These are phyloP conservation scores for Acromyrmex charruanus DNA, from an alignment of 1,140 invertebrate species.

Conservation along the genomic window DNA sequence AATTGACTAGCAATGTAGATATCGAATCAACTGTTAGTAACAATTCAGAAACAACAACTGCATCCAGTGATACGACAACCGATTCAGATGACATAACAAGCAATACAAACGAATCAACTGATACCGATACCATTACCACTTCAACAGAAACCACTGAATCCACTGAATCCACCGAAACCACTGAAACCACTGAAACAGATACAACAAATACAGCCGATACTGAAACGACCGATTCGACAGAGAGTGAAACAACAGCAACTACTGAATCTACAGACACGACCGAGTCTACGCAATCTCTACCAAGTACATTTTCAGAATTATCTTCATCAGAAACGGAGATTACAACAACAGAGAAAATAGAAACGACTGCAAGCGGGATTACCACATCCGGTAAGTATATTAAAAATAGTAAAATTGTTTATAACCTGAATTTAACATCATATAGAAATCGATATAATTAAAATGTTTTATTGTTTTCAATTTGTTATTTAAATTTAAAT, in stretches of 20 bases:
- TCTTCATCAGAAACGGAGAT: slow-evolving; percentile 70
- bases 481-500: slow-evolving; percentile 5
- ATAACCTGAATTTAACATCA: slow-evolving; percentile 3
- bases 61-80: slow-evolving; percentile 5
- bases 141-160: slow-evolving; percentile 60
- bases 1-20: slow-evolving; percentile 30
- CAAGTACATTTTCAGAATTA: slow-evolving; percentile 39
- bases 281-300: slow-evolving; percentile 67
- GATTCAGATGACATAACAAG: slow-evolving; percentile 10
- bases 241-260: slow-evolving; percentile 76
- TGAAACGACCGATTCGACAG: slow-evolving; percentile 71
- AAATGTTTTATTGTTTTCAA: too few relatives aligned
- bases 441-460: too few relatives aligned
- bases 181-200: slow-evolving; percentile 67
- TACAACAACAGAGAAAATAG: slow-evolving; percentile 71
- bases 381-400: slow-evolving; percentile 46
- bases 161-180: slow-evolving; percentile 55
- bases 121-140: slow-evolving; percentile 45
- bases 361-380: slow-evolving; percentile 64
- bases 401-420: not conserved
- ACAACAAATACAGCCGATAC: not conserved
- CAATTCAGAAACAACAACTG: slow-evolving; percentile 33
- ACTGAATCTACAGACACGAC: slow-evolving; percentile 66
- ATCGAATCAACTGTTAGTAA: not conserved
- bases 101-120: slow-evolving; percentile 43